Conservation (phyloP, 2,888 invertebrate genomes). For the Agonopterix heracliana region DNA sequence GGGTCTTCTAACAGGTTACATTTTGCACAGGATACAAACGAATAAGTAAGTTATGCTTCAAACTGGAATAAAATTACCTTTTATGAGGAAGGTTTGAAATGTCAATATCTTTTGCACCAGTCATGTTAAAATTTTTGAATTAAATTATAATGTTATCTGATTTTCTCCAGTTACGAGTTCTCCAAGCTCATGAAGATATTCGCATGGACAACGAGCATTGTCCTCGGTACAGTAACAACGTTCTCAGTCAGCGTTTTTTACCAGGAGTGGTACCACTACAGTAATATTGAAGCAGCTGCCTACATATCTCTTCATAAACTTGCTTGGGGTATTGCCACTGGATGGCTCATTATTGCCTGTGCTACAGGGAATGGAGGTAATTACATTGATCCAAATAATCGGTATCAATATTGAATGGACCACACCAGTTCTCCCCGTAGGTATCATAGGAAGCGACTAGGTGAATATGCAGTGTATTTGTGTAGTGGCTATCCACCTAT, state of each 20-base stretch:
- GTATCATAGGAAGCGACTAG: too few species aligned
- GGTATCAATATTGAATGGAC: too few species aligned
- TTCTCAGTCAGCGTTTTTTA: conserved; percentile 80
- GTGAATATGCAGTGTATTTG: background rate
- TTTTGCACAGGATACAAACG: conserved; percentile 79
- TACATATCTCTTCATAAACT: conserved; percentile 81
- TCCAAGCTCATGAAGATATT: conserved; percentile 41
- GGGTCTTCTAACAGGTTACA: conserved; percentile 80
- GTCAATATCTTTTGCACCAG: too few species aligned
- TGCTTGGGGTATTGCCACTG: conserved; percentile 81
- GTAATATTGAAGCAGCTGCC: conserved; percentile 76
- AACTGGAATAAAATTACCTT: too few species aligned
- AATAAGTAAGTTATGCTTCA: conserved; percentile 76
- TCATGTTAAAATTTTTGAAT: too few species aligned
- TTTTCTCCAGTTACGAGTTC: conserved; percentile 45
- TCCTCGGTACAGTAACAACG: conserved; percentile 74
- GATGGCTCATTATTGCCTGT: conserved; percentile 81
- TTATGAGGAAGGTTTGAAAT: too few species aligned
- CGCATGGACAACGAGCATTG: conserved; percentile 50
- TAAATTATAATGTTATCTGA: background rate
- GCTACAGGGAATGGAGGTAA: conserved; percentile 82
- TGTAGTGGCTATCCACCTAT: too few species aligned
- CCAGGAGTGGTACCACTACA: conserved; percentile 75
- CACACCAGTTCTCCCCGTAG: too few species aligned
- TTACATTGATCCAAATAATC: conserved; percentile 4